A percentile compares a stretch with the other conserved stretches of the same genome.
Conservation (phyloP, 1,140 invertebrate genomes). For the Ceratina japonica region DNA sequence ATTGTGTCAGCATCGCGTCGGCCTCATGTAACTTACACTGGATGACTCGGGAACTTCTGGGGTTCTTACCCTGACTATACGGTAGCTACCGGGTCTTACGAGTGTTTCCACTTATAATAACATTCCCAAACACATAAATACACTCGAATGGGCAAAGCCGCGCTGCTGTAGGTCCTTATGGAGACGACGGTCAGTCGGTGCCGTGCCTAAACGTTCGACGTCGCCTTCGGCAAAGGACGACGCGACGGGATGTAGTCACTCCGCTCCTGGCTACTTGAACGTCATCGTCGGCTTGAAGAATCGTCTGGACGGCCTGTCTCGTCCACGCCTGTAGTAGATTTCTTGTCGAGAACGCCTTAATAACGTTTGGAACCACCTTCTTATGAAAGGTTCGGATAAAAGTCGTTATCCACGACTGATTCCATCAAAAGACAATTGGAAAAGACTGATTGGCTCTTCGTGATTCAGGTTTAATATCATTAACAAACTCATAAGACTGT, state of each 20-base stretch:
- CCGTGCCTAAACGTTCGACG: slow-evolving; percentile 49
- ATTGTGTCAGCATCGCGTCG: slow-evolving; percentile 20
- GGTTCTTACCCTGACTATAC: slow-evolving; percentile 20
- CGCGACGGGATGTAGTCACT: slow-evolving; percentile 45
- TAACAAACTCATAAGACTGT: no score
- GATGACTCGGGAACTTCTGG: neutral
- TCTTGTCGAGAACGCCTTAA: slow-evolving; percentile 5
- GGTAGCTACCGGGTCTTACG: slow-evolving; percentile 18
- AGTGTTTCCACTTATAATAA: slow-evolving; percentile 75
- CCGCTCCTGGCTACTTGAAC: slow-evolving; percentile 42
- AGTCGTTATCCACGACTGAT: neutral
- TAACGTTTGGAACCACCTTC: neutral
- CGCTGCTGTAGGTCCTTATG: slow-evolving; percentile 72
- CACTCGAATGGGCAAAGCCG: slow-evolving; percentile 64
- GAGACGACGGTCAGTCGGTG: slow-evolving; percentile 56
- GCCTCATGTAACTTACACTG: slow-evolving; percentile 17
- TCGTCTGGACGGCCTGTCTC: slow-evolving; percentile 13
- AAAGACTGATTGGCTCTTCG: no score
- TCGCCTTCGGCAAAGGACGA: slow-evolving; percentile 57
- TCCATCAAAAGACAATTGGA: no score
- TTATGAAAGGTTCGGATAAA: neutral
- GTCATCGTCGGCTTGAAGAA: slow-evolving; percentile 48
- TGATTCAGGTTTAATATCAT: no score
- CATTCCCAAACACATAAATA: slow-evolving; percentile 76
- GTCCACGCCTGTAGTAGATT: neutral